Base-by-base conservation (phyloP, 92 coral and sea anemone species). In the Porites evermanni region DNA sequence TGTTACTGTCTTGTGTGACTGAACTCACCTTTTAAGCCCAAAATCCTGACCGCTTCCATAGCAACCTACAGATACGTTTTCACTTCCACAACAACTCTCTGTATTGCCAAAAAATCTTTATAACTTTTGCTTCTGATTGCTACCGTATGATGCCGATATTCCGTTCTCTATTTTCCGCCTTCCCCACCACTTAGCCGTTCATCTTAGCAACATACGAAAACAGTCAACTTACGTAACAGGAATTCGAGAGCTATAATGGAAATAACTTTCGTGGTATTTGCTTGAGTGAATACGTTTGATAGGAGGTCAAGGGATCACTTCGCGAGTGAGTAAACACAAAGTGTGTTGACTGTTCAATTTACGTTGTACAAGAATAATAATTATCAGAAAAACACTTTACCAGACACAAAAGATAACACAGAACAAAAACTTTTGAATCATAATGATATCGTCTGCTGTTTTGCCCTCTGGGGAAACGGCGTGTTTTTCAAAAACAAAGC, bases 251-350 rank as follows among this genome's bases (percentile, higher is more conserved):
- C 51, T 64, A 60, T 79, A 64, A 47, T 59, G 51, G 24, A 64
- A 38, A 79, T 78, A 44, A 79, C 83, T 59, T 64, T 63, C 65
- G 20, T 7, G 26, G 21, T 11, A 7, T 70, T 64, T 38, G 66
- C 54, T 21, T 81, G 20, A 81, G 53, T 69, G 67, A 69, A 17
- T 21, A 54, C 56, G 32, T 76, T 58, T 81, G 71, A 29, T 70
- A 9, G 54, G 19, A 81, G 86, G 86, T 81, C 86, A 81, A 44
- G 78, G 47, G 86, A 70, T 70, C 77, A 81, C 67, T 68, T 56
- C 24, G 18, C 32, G 44, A 67, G 10, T 54, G 66, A 67, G 61
- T 56, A 54, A 81, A 51, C 56, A 58, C 60, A 58, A 24, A 38
- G 19, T 54, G 1, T 79, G 50, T 52, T 79, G 32, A 66, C 72